Conservation (phyloP, 2,888 invertebrate genomes). For the Anticlea derivata region DNA sequence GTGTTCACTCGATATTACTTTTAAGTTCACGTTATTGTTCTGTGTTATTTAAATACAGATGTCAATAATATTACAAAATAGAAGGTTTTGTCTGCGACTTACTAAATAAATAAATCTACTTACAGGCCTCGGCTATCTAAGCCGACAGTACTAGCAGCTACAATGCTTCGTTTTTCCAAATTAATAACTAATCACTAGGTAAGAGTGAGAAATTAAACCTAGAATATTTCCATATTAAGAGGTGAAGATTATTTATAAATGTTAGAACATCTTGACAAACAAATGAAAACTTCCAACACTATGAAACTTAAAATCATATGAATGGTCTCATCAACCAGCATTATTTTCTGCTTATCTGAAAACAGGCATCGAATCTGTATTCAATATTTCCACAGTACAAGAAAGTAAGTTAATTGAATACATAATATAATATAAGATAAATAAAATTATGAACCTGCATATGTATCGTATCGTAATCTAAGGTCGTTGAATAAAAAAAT, state of each 20-base stretch:
- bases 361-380: constrained; percentile 44
- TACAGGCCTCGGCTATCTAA: constrained; percentile 16
- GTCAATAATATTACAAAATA: constrained; percentile 19
- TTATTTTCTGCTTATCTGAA: constrained; percentile 32
- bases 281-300: constrained; percentile 17
- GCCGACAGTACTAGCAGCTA: constrained; percentile 13
- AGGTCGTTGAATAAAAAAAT: constrained; percentile 19
- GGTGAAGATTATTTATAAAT: constrained; percentile 11
- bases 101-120: constrained; percentile 13
- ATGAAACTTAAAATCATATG: constrained; percentile 48
- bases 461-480: constrained; percentile 6
- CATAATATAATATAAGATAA: constrained; percentile 6
- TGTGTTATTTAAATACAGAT: constrained; percentile 22
- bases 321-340: constrained; percentile 80
- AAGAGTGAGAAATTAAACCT: constrained; percentile 14
- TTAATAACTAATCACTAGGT: constrained; percentile 2
- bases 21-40: constrained; percentile 36
- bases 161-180: constrained; percentile 5
- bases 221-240: constrained; percentile 6
- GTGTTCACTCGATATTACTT: constrained; percentile 24
- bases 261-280: constrained; percentile 11
- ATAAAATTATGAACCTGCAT: constrained; percentile 3
- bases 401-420: constrained; percentile 6
- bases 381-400: constrained; percentile 6
- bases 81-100: constrained; percentile 20